Base-by-base conservation (phyloP, 2,797 vertebrate species). In the Uromys caudimaculatus region DNA sequence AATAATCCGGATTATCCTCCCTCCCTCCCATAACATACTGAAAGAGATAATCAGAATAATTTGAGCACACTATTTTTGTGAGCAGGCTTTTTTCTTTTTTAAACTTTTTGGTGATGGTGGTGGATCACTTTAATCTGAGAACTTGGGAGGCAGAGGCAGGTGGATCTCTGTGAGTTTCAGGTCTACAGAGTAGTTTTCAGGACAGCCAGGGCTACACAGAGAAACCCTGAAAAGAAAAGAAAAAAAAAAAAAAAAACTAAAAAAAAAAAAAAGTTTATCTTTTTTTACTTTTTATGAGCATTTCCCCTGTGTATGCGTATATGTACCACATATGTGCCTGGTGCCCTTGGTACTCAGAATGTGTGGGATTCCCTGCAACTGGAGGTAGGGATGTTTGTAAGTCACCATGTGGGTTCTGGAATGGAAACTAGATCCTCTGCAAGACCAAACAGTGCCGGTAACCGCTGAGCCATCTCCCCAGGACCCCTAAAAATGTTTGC, bases 41-140 rank as follows among this genome's bases (percentile, higher is more conserved):
- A 89, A 56, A 52, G 67, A 89, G 38, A 32, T 60, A 96, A 52
- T 89, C 60, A 91, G 47, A 91, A 79, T 78, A 93, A 96, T 50
- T n/a, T 91, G 64, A 58, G 64, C 6, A 44, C 78, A 35, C 32
- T 35, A 67, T 35, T 67, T 88, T 95, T 93, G 21, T 82, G 73
- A 47, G 21, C 17, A 81, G 52, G 19, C 14, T 81, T 95, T 89
- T 24, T n/a, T 73, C 81, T 79, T 89, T 23, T 6, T 13, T 71
- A 6, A 58, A 60, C 27, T 2, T 94, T 92, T 60, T 24, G 73
- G 52, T 47, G 16, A 11, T 44, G 81, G 77, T 83, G 5, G 6
- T 47, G 44, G 24, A 76, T 47, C 6, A 44, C 73, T 16, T 47
- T 76, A 76, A 76, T 47, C 73, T 41, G 23, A 47, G 44, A 3